phyloP scores from a whole-genome alignment of 2,888 invertebrate genomes.

The Oscheius sp. region DNA sequence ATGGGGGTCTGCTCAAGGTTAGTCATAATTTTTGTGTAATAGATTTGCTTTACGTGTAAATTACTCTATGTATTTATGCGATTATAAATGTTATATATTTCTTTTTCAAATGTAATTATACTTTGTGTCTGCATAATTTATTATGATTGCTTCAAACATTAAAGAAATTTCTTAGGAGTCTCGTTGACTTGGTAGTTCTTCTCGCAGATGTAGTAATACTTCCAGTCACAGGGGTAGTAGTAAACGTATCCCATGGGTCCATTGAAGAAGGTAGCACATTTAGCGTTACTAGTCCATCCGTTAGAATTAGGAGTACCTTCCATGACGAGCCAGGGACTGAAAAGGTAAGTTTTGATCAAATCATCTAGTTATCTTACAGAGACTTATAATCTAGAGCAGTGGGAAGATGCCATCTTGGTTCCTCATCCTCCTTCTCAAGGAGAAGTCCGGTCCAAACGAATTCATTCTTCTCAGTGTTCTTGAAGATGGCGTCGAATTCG shows the following conservation, averaged over 20 bases:
- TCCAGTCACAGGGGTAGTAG: constrained; percentile 47
- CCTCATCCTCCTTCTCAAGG: background rate
- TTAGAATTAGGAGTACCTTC: constrained; percentile 38
- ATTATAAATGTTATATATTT: too few relatives aligned
- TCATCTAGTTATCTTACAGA: constrained; percentile 8
- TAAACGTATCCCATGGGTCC: constrained; percentile 32
- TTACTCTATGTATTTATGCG: too few relatives aligned
- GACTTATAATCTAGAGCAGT: background rate
- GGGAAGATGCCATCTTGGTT: background rate
- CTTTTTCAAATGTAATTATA: too few relatives aligned
- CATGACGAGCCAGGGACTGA: constrained; percentile 48
- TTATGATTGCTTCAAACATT: too few relatives aligned
- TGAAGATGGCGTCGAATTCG: constrained; percentile 36
- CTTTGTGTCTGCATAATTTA: too few relatives aligned
- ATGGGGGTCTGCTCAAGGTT: constrained; percentile 16
- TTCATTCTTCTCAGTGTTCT: constrained; percentile 2
- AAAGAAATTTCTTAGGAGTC: background rate
- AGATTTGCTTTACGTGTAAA: too few relatives aligned
- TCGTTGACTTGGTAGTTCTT: constrained; percentile 40
- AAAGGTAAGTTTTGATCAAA: too few relatives aligned
- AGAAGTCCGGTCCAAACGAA: constrained; percentile 45
- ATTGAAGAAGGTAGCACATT: constrained; percentile 49
- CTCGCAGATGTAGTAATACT: constrained; percentile 45
- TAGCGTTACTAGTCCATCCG: constrained; percentile 42
- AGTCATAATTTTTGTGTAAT: too few relatives aligned